These are phyloP conservation scores for Plecotus auritus DNA, from an alignment of 2,113 vertebrate species.

Conservation along the genomic window DNA sequence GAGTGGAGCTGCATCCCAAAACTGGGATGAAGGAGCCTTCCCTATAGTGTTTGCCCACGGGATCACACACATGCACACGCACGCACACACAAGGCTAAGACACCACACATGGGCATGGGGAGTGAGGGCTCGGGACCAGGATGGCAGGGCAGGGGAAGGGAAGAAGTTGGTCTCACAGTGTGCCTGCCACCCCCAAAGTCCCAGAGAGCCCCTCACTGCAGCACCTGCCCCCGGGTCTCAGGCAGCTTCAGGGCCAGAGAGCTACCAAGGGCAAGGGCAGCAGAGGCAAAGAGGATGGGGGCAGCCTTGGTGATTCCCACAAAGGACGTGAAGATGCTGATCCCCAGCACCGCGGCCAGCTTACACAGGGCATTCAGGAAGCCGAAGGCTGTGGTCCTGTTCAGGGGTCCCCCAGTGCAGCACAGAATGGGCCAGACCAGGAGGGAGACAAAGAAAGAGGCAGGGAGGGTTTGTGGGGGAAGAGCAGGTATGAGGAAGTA, in stretches of 20 bases:
- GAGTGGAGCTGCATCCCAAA: background rate
- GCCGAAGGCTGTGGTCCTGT: constrained; percentile 93
- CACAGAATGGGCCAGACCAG: background rate
- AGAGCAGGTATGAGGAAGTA: background rate
- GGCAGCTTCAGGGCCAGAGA: constrained; percentile 94
- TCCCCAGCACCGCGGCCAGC: constrained; percentile 93
- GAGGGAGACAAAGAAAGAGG: background rate
- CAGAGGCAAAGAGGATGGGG: constrained; percentile 93
- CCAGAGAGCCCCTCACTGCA: constrained; percentile 85
- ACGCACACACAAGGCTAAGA: constrained; percentile 38
- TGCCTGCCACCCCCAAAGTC: constrained; percentile 34
- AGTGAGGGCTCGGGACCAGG: background rate
- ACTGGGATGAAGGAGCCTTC: constrained; percentile 10
- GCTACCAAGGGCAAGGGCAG: constrained; percentile 91
- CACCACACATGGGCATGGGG: constrained; percentile 37
- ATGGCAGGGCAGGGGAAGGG: constrained; percentile 18
- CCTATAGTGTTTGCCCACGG: constrained; percentile 41
- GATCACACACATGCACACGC: constrained; percentile 33
- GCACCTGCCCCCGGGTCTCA: constrained; percentile 93
- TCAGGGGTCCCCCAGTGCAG: background rate
- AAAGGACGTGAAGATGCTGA: constrained; percentile 97
- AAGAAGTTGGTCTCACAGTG: constrained; percentile 67
- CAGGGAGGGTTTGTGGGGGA: background rate
- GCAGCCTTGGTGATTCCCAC: constrained; percentile 96
- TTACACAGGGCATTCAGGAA: constrained; percentile 97